These are phyloP conservation scores for Pinna nobilis DNA, from an alignment of 1,140 invertebrate species.

Conservation along the genomic window DNA sequence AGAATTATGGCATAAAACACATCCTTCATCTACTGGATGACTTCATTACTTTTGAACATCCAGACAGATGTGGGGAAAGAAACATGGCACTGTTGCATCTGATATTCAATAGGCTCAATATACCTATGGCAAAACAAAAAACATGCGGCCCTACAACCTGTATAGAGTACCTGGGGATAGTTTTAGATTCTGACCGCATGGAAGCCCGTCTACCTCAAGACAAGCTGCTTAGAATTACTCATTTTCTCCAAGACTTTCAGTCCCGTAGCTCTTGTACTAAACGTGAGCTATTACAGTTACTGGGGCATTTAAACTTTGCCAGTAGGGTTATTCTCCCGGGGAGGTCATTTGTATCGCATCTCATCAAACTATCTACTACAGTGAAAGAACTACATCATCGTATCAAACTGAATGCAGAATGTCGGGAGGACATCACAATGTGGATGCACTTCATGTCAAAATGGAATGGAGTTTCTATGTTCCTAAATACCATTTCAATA, in stretches of 20 bases:
- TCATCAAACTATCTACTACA: conserved; percentile 2
- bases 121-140: conserved; percentile 30
- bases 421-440: conserved; percentile 24
- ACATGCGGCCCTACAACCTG: conserved; percentile 9
- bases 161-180: conserved; percentile 31
- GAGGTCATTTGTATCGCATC: conserved; percentile 27
- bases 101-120: conserved; percentile 21
- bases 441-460: conserved; percentile 22
- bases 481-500: conserved; percentile 3
- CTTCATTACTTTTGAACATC: conserved; percentile 26
- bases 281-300: conserved; percentile 22
- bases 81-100: conserved; percentile 11
- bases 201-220: conserved; percentile 26
- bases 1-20: conserved; percentile 6
- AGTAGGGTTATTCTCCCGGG: conserved; percentile 9
- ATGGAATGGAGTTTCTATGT: conserved; percentile 39
- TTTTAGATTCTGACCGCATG: conserved; percentile 24
- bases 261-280: conserved; percentile 26
- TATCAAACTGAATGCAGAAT: conserved; percentile 17
- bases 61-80: background rate
- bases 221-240: conserved; percentile 19
- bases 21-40: conserved; percentile 35
- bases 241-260: background rate
- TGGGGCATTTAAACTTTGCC: conserved; percentile 28
- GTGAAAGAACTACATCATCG: conserved; percentile 24